A percentile compares a stretch with the other conserved stretches of the same genome.
These are phyloP conservation scores for Microctenopoma steveboyesi DNA, from an alignment of 2,797 vertebrate species.

Conservation along the genomic window DNA sequence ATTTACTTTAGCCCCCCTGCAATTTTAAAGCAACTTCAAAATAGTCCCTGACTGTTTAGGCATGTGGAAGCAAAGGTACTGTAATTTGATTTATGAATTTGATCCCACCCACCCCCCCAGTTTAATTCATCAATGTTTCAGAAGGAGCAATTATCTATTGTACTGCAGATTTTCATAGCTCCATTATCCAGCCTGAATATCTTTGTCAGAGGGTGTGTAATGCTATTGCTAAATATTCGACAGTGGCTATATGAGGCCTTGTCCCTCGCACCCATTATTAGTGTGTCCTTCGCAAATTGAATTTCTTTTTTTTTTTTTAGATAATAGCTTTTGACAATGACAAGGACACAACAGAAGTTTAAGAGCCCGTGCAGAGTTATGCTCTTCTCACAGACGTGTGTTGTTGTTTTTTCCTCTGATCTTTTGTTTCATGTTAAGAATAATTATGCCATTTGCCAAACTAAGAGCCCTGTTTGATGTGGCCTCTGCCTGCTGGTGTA, in stretches of 20 bases:
- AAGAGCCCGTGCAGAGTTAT: slow-evolving; percentile 15
- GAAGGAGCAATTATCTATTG: slow-evolving; percentile 83
- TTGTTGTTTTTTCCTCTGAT: slow-evolving; percentile 27
- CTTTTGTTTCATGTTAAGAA: slow-evolving; percentile 53
- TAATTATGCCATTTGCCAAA: slow-evolving; percentile 57
- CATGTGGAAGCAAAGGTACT: slow-evolving; percentile 76
- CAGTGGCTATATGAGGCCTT: slow-evolving; percentile 65
- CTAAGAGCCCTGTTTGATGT: slow-evolving; percentile 47
- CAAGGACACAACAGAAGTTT: slow-evolving; percentile 53
- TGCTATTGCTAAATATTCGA: slow-evolving; percentile 82
- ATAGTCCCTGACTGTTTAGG: slow-evolving; percentile 69
- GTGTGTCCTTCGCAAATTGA: slow-evolving; percentile 65
- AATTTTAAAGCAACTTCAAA: slow-evolving; percentile 72
- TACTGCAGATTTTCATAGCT: slow-evolving; percentile 75
- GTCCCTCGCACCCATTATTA: slow-evolving; percentile 67
- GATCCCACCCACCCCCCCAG: slow-evolving; percentile 78
- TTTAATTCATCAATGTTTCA: slow-evolving; percentile 88
- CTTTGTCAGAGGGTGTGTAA: slow-evolving; percentile 79
- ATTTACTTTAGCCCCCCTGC: slow-evolving; percentile 75
- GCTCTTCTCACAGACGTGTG: slow-evolving; percentile 17
- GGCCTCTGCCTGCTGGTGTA: slow-evolving; percentile 36
- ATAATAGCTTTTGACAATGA: slow-evolving; percentile 67
- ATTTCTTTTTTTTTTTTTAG: slow-evolving; percentile 58
- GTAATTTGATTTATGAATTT: slow-evolving; percentile 89
- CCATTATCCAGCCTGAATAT: slow-evolving; percentile 78